Base-by-base conservation (phyloP, 2,888 invertebrate genomes). In the Baccha elongata region DNA sequence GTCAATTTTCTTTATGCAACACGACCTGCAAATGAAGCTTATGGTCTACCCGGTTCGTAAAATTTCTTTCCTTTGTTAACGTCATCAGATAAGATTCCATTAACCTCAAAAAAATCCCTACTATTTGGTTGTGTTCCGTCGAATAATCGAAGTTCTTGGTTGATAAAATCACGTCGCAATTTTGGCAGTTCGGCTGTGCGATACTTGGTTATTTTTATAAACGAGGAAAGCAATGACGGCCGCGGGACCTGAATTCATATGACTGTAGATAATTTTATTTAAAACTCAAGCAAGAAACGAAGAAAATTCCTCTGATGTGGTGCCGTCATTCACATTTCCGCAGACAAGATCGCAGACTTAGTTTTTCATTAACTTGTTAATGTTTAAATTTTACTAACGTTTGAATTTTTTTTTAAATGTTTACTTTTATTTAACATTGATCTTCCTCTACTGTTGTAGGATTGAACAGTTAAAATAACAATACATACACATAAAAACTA, bases 1-100 rank as follows among this genome's bases (percentile, higher is more conserved):
- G 98, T 99, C 65, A 99, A 92, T 37, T 98, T 98, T 89, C 99
- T 93, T 4, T 98, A 97, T 53, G 98, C 99, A 93, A 99, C 99
- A 86, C 95, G 94, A 5, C 99, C 99, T 85, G 97, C 99, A 91
- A 99, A 98, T 19, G 96, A 95, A 71, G 96, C 94, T 92, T 99
- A 99, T 29, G 97, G 97, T 71, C 97, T 98, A 88, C 96, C 98
- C 91, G 98, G 98, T 19, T 98, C 98, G 91, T 99, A 99, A 91
- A 97, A 98, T 85, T 94, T 93, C 88, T 95, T 96, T 76, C 97
- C 98, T 89, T 94, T 94, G 44, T 98, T 98, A 85, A 95, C 98
- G 92, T 99, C 99, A 91, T 97, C n/a, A n/a, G n/a, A 99, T 62
- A 99, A 96, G 92, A 94, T 97, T 23, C 98, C 97, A 91, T 98